Evolutionary conservation across 2,797 vertebrate species (phyloP), one percentile per base, ranked within the genome.

Genomic region (Trachops cirrhosus): DNA sequence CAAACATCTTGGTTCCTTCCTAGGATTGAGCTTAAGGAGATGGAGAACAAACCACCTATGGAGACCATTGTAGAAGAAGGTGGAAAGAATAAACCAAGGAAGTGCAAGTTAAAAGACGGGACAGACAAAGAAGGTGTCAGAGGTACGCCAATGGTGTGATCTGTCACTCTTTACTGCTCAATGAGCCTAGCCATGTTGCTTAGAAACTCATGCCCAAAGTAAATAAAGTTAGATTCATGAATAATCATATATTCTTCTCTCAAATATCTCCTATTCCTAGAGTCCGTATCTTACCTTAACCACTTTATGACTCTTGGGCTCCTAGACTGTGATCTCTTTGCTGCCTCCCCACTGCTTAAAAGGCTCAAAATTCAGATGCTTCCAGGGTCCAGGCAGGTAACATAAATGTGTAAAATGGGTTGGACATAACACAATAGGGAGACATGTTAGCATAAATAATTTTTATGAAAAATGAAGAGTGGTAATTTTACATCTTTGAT

Each of bases 31-130:
- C 6, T 62, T n/a, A 97, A 97, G 89, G 97, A 97, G 24, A 46
- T 41, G 50, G 96, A 97, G 34, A 96, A 79, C 79, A 96, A 97
- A 82, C 22, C 70, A 86, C 59, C 86, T 26, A 84, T 98, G 97
- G 97, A 98, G 89, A 96, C 96, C 44, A 98, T 97, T 84, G n/a
- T 11, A 32, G 98, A 98, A 94, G 98, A 98, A 96, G 32, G 24
- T 15, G 79, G 52, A 86, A 96, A 93, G 83, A 96, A 96, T 39
- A 68, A 5, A 92, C 71, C 88, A 16, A 89, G 70, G 32, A 97
- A 97, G 50, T 18, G 0, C 71, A 91, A 93, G 26, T 41, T 87
- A 74, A 94, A 96, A 75, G 91, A 95, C 32, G 46, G 79, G 82
- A 50, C 71, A 73, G 92, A 95, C 29, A 95, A 86, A 91, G 90